Evolutionary conservation across 1,140 invertebrate species (phyloP), one percentile per base, ranked within the genome.

Genomic region (Aphelinus certus): DNA sequence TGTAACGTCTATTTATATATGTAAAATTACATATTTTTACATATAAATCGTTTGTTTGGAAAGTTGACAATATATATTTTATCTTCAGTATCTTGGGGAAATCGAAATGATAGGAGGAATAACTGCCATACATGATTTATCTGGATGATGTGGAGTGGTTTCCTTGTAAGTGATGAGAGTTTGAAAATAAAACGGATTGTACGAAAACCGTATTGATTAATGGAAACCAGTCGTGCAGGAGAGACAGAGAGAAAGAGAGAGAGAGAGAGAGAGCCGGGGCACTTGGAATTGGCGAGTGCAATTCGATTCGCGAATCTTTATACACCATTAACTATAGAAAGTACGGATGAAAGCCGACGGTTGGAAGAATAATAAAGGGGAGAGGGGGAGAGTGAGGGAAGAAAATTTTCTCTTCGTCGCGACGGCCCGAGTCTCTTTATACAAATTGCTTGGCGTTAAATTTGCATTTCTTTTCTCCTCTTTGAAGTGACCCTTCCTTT

Each of bases 221-320:
- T 65, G 42, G 63, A 49, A 65, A 65, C 49, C 2, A 48, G 51
- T 5, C 60, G 60, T 7, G 60, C 42, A 3, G 47, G 47, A 57
- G 65, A 47, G 9, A 26, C 26, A 26, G 26, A 26, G 26, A 26
- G 26, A 26, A 26, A 26, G 26, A 26, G 26, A 26, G 26, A 26
- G 26, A 26, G 26, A 26, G 26, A 26, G 26, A 26, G 26, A 26
- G 26, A 26, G 26, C 26, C 26, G 26, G 26, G 0, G 26, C 26
- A 26, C 26, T 26, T 26, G 26, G 26, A 26, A 26, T 26, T 26
- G 26, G 49, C 2, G 55, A 68, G 58, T 68, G 45, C 55, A 57
- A 68, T 68, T 68, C 58, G 55, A 68, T 26, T 68, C 45, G 55
- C 55, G 10, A 57, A 57, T 7, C 43, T 49, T 47, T 68, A 68